Percentiles rank a stretch among this genome's conserved stretches.
Evolutionary conservation across 2,113 vertebrate genomes (phyloP).

Genomic region (Psilopogon haemacephalus): DNA sequence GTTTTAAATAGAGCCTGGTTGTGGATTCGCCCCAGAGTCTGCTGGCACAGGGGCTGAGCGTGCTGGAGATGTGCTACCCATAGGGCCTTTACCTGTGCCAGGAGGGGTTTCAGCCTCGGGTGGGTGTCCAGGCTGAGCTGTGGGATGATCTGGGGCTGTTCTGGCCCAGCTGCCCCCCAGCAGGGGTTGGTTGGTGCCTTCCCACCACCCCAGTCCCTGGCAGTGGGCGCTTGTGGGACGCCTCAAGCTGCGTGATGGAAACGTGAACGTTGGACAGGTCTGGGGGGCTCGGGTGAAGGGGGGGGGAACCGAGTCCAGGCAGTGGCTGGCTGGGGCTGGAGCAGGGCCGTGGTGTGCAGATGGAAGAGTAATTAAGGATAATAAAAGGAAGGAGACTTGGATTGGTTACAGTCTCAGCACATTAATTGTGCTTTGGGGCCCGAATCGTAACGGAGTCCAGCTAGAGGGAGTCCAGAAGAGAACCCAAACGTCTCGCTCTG

Average conservation of each 20-base stretch:
- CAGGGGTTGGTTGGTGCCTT: rapidly evolving
- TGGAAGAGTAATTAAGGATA: conserved; percentile 71
- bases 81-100: background rate
- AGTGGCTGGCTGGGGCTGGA: background rate
- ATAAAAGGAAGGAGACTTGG: conserved; percentile 69
- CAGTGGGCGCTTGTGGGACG: background rate
- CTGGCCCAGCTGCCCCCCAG: background rate
- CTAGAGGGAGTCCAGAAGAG: conserved; percentile 64
- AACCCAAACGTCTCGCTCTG: conserved; percentile 38
- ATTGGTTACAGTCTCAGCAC: conserved; percentile 64
- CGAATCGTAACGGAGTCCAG: conserved; percentile 50
- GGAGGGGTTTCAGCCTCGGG: background rate
- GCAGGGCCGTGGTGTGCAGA: conserved; percentile 37
- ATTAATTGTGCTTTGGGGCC: conserved; percentile 69
- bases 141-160: background rate
- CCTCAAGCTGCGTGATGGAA: background rate
- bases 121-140: background rate
- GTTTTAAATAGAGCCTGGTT: background rate
- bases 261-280: background rate
- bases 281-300: rapidly evolving
- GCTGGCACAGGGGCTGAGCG: rapidly evolving
- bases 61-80: rapidly evolving
- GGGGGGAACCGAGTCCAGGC: background rate
- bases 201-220: background rate
- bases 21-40: background rate